Evolutionary conservation across 2,888 invertebrate species (phyloP), one percentile per base, ranked within the genome.

Genomic region (Acanthosepion esculentum): DNA sequence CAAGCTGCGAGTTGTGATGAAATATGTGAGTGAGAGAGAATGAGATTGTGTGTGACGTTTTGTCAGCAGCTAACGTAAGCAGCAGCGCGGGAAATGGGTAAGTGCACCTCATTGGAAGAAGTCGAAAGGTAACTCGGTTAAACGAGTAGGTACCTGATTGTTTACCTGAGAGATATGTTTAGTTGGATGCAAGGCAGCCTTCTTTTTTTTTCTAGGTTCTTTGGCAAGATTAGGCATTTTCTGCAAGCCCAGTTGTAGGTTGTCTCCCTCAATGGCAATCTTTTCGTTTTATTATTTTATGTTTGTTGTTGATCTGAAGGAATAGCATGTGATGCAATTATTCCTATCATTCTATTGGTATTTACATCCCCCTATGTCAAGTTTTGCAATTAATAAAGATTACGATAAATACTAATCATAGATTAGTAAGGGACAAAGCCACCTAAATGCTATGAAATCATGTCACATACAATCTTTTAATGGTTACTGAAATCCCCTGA

Each of bases 91-190:
- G 78, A n/a, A 78, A 78, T 18, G n/a, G 12, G 33, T 78, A 78
- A 78, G 15, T 18, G n/a, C 78, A 78, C 78, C 78, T 78, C 12
- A 78, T 78, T n/a, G n/a, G n/a, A 78, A 33, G 18, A 78, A n/a
- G 78, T 78, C 78, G 78, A 78, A 78, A 78, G 15, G 78, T 78
- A n/a, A 78, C n/a, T 78, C 78, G 78, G n/a, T 78, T 78, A 78
- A 78, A 78, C 0, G 15, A 78, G 12, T n/a, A 78, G 15, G 78
- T 78, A n/a, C n/a, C 78, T 78, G 78, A 78, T 78, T 78, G 78
- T 78, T 78, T 78, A 33, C 78, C 78, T 33, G n/a, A 33, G 5
- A 78, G n/a, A 33, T 12, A n/a, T 15, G n/a, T n/a, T 78, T 15
- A 78, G 29, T 10, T 78, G 78, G 8, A 78, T n/a, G n/a, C 15